phyloP scores from a whole-genome alignment of 2,888 invertebrate genomes.

The Nemotelus pantherinus region DNA sequence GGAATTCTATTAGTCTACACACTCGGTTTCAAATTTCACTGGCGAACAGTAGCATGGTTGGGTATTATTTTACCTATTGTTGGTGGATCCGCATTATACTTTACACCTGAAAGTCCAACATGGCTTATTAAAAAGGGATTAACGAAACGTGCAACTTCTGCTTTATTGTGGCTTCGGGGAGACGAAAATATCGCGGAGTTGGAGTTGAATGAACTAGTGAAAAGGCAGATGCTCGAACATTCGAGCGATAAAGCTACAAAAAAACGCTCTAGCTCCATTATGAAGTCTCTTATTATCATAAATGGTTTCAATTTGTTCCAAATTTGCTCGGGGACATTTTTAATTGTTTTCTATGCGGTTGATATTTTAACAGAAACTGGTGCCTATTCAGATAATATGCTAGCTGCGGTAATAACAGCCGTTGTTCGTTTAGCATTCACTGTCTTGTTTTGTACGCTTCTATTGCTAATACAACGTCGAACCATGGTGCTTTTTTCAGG shows the following conservation, averaged over 20 bases:
- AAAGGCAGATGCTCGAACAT: slow-evolving; percentile 70
- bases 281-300: slow-evolving; percentile 78
- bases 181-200: slow-evolving; percentile 68
- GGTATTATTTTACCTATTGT: slow-evolving; percentile 70
- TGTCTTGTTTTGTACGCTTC: slow-evolving; percentile 72
- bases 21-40: slow-evolving; percentile 74
- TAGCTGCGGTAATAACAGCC: slow-evolving; percentile 77
- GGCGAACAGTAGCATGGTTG: slow-evolving; percentile 76
- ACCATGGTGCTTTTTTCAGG: slow-evolving; percentile 74
- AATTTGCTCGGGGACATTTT: slow-evolving; percentile 78
- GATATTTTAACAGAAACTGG: slow-evolving; percentile 73
- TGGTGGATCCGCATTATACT: slow-evolving; percentile 70
- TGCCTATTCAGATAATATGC: slow-evolving; percentile 65
- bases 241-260: slow-evolving; percentile 56
- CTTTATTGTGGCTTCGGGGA: slow-evolving; percentile 71
- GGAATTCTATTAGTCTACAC: slow-evolving; percentile 80
- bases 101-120: slow-evolving; percentile 79
- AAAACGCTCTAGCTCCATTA: slow-evolving; percentile 69
- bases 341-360: slow-evolving; percentile 82
- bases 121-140: slow-evolving; percentile 75
- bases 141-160: slow-evolving; percentile 67
- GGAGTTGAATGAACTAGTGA: slow-evolving; percentile 72
- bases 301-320: slow-evolving; percentile 78
- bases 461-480: slow-evolving; percentile 73
- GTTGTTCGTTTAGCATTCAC: slow-evolving; percentile 73